Evolutionary conservation across 2,888 invertebrate species (phyloP).

Genomic region (Macrophya alboannulata): DNA sequence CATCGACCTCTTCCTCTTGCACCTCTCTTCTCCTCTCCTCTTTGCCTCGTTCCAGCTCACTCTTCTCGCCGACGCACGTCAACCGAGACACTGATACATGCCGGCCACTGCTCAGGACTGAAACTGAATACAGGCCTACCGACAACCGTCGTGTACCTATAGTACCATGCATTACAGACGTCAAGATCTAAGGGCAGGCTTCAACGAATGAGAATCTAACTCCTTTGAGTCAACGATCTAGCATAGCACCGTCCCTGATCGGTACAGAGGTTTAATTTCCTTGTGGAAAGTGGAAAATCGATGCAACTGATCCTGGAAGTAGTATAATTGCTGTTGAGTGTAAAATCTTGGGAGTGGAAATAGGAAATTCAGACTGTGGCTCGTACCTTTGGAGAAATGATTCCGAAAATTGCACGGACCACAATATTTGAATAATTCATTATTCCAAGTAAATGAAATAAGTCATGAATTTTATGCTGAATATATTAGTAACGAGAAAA

Average conservation of each 20-base stretch:
- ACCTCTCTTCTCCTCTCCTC: conserved; percentile 62
- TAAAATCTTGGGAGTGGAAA: background rate
- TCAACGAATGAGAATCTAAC: conserved; percentile 2
- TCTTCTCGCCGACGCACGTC: conserved; percentile 64
- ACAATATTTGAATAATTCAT: conserved; percentile 4
- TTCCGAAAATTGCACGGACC: conserved; percentile 4
- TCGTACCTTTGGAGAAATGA: background rate
- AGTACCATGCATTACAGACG: conserved; percentile 37
- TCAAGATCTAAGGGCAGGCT: conserved; percentile 22
- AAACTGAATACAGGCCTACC: conserved; percentile 65
- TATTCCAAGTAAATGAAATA: background rate
- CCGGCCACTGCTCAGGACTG: conserved; percentile 59
- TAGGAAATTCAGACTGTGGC: background rate
- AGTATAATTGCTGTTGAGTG: background rate
- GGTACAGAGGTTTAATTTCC: background rate
- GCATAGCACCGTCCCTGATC: background rate
- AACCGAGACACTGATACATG: conserved; percentile 66
- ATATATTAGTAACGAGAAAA: background rate
- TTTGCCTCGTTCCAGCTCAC: conserved; percentile 58
- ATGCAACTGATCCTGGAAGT: background rate
- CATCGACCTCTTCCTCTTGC: conserved; percentile 63
- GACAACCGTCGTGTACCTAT: conserved; percentile 39
- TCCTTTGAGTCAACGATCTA: background rate
- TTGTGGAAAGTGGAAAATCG: background rate
- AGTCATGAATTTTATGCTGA: background rate